These are phyloP conservation scores for Notarius quadriscutis DNA, from an alignment of 2,113 vertebrate genomes.

Conservation along the genomic window DNA sequence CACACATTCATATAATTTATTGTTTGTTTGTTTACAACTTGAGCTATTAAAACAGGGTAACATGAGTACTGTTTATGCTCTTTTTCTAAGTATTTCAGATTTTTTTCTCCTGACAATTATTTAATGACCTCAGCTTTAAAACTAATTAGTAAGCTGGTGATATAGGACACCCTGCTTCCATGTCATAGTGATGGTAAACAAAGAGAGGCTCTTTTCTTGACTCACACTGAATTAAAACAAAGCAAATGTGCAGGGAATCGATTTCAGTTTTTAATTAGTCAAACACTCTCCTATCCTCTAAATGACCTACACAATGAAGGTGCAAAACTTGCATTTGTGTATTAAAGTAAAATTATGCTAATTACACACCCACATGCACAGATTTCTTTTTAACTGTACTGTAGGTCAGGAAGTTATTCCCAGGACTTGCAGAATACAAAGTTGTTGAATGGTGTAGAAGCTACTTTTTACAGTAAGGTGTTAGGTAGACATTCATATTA, in stretches of 20 bases:
- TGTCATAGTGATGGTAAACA: slow-evolving; percentile 22
- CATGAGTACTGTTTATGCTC: not conserved
- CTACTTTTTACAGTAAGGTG: too few relatives aligned
- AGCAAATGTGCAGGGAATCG: not conserved
- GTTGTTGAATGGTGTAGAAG: too few relatives aligned
- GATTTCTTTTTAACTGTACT: not conserved
- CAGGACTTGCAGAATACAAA: too few relatives aligned
- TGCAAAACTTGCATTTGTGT: slow-evolving; percentile 42
- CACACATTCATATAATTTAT: too few relatives aligned
- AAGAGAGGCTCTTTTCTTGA: slow-evolving; percentile 18
- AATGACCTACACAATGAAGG: slow-evolving; percentile 40
- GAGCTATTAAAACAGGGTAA: too few relatives aligned
- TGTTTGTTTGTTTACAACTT: not conserved
- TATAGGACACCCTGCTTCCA: slow-evolving; percentile 20
- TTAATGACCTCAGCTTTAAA: slow-evolving; percentile 29
- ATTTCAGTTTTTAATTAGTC: slow-evolving; percentile 51
- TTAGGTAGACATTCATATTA: too few relatives aligned
- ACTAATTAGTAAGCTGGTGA: slow-evolving; percentile 44
- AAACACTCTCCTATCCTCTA: slow-evolving; percentile 28
- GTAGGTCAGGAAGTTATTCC: not conserved
- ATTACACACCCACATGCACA: slow-evolving; percentile 32
- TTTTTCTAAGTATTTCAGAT: not conserved
- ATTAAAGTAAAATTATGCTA: slow-evolving; percentile 50
- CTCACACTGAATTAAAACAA: slow-evolving; percentile 32
- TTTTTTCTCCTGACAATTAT: slow-evolving; percentile 30